Percentiles rank a stretch among this genome's conserved stretches.
Evolutionary conservation across 2,888 invertebrate species (phyloP).

Genomic region (Protonemura montana): DNA sequence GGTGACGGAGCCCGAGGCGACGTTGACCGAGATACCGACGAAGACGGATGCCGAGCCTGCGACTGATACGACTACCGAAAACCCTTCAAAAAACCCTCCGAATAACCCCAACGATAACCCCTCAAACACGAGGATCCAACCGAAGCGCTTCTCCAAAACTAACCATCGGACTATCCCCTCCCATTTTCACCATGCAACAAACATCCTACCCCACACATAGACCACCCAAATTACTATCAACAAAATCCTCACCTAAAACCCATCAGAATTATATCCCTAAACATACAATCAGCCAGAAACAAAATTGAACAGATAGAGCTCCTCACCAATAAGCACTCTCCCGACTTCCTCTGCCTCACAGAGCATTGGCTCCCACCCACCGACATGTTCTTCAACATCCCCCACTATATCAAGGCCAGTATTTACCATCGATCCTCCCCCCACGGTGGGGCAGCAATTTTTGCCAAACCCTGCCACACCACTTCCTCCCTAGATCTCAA

Average conservation of each 20-base stretch:
- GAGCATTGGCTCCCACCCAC: conserved; percentile 22
- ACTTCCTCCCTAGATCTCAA: neutral
- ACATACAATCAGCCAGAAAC: conserved; percentile 1
- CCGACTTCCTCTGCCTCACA: conserved; percentile 17
- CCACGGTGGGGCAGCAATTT: conserved; percentile 28
- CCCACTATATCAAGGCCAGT: neutral
- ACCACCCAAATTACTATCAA: neutral
- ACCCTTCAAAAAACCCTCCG: no score
- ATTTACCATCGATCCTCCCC: conserved; percentile 20
- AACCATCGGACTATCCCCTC: neutral
- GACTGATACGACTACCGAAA: no score
- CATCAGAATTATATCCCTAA: conserved; percentile 16
- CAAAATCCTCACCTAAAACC: neutral
- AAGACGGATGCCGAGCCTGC: no score
- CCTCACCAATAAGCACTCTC: neutral
- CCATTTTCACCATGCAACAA: neutral
- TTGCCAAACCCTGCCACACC: neutral
- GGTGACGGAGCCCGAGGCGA: no score
- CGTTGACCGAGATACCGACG: no score
- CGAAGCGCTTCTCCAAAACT: neutral
- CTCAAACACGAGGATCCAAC: neutral
- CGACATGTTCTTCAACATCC: conserved; percentile 15
- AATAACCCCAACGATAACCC: no score
- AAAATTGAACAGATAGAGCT: conserved; percentile 33
- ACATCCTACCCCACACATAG: neutral